Percentiles rank a stretch among this genome's conserved stretches.
Evolutionary conservation across 2,888 invertebrate species (phyloP).

Genomic region (Oxyteleia sp.): DNA sequence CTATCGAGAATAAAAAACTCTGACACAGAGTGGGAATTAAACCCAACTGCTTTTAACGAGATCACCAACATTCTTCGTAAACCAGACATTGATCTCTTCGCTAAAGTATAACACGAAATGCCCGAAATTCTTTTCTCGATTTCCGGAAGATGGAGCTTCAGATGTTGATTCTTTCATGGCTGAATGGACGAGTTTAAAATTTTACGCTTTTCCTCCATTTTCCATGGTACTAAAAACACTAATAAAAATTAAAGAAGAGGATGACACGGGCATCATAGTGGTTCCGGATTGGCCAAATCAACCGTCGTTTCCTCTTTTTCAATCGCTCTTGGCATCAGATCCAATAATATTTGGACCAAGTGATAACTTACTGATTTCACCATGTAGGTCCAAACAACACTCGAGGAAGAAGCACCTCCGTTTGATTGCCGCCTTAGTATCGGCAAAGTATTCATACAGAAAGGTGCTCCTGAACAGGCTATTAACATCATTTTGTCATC

Average conservation of each 20-base stretch:
- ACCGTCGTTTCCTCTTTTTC: neutral
- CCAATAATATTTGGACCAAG: slow-evolving; percentile 57
- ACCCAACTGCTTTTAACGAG: slow-evolving; percentile 5
- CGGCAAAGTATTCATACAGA: slow-evolving; percentile 70
- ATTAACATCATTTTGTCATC: slow-evolving; percentile 51
- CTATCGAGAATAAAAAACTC: slow-evolving; percentile 72
- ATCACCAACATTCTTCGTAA: slow-evolving; percentile 25
- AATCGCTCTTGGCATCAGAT: slow-evolving; percentile 40
- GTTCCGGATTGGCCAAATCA: slow-evolving; percentile 68
- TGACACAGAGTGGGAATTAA: slow-evolving; percentile 64
- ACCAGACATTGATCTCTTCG: slow-evolving; percentile 77
- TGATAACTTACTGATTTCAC: slow-evolving; percentile 66
- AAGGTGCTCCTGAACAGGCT: slow-evolving; percentile 60
- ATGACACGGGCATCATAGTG: slow-evolving; percentile 79
- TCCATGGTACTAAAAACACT: slow-evolving; percentile 72
- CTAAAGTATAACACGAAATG: slow-evolving; percentile 76
- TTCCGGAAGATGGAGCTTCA: slow-evolving; percentile 67
- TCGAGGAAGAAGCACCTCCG: slow-evolving; percentile 63
- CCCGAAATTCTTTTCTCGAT: slow-evolving; percentile 75
- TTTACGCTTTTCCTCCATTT: slow-evolving; percentile 78
- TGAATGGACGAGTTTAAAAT: slow-evolving; percentile 55
- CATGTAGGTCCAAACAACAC: slow-evolving; percentile 63
- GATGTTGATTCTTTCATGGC: slow-evolving; percentile 77
- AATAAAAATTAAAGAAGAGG: slow-evolving; percentile 78
- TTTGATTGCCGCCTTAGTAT: slow-evolving; percentile 75